Conservation (phyloP, 2,113 vertebrate species). For the human region DNA sequence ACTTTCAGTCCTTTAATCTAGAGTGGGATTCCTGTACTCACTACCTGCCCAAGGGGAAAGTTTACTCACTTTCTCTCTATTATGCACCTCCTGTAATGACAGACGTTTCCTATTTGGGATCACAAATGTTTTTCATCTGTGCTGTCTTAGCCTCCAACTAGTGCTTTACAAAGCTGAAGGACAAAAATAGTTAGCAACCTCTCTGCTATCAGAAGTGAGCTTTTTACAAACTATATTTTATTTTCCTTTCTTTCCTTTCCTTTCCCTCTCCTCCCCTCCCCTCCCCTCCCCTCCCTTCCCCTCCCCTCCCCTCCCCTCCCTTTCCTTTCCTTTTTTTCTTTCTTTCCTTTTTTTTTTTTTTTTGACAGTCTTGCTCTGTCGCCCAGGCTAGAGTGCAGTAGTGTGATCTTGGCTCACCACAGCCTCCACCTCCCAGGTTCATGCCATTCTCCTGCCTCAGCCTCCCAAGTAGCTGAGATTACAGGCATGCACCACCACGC, state of each 20-base stretch:
- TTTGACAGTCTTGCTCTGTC: no score
- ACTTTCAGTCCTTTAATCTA: not conserved
- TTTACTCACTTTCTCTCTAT: not conserved
- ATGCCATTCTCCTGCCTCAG: no score
- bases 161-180: not conserved
- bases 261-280: rapidly evolving
- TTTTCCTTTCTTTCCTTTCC: no score
- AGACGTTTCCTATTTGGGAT: not conserved
- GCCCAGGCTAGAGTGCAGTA: no score
- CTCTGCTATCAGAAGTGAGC: not conserved
- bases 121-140: not conserved
- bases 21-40: not conserved
- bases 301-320: no score
- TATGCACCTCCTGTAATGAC: not conserved
- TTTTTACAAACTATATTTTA: not conserved
- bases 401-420: no score
- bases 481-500: no score
- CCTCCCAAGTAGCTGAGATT: no score
- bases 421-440: no score
- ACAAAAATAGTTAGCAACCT: not conserved
- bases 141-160: not conserved
- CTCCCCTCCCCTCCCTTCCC: no score
- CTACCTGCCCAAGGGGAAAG: not conserved
- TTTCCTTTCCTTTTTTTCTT: no score
- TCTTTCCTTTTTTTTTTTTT: no score